A percentile compares a stretch with the other conserved stretches of the same genome.
phyloP scores from a whole-genome alignment of 2,797 vertebrate species.

The Phylloscopus collybita region DNA sequence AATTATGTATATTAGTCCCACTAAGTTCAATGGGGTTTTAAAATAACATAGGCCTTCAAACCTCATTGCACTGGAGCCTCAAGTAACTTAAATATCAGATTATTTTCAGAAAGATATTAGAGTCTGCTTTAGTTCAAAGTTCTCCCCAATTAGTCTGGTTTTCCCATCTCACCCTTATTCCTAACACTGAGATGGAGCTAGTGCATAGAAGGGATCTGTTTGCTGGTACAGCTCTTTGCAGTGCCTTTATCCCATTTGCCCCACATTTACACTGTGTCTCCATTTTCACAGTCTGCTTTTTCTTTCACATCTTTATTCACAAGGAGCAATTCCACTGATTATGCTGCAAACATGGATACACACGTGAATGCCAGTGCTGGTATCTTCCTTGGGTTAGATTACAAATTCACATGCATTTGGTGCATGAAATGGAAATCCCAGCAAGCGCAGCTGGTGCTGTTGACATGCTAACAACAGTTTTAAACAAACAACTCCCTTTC shows the following conservation, averaged over 20 bases:
- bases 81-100: background rate
- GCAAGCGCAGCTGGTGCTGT: slow-evolving; percentile 38
- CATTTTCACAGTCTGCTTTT: background rate
- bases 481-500: slow-evolving; percentile 33
- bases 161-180: background rate
- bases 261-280: background rate
- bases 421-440: slow-evolving; percentile 30
- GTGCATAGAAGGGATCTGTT: background rate
- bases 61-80: background rate
- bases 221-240: background rate
- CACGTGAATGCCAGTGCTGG: background rate
- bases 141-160: background rate
- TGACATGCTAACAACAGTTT: slow-evolving; percentile 23
- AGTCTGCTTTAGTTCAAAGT: background rate
- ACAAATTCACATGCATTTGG: background rate
- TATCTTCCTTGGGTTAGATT: slow-evolving; percentile 13
- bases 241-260: background rate
- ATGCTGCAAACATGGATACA: background rate
- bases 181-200: background rate
- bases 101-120: background rate
- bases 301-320: background rate
- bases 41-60: background rate
- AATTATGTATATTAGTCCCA: background rate
- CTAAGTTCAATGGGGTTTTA: background rate
- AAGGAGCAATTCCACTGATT: background rate